phyloP scores from a whole-genome alignment of 2,797 vertebrate genomes.

The Champsocephalus esox region DNA sequence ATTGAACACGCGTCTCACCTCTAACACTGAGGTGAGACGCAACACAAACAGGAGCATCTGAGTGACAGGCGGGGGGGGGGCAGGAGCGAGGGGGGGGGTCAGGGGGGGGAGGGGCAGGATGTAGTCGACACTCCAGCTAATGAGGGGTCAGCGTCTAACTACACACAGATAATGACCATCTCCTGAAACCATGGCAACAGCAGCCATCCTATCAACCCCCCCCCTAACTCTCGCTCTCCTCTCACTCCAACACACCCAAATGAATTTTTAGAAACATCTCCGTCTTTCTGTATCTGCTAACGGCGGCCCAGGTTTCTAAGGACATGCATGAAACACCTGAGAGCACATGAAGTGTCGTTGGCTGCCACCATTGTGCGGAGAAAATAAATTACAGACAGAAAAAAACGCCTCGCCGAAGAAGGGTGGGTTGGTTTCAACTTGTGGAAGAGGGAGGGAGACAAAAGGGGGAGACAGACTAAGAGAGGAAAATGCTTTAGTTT shows the following conservation, averaged over 20 bases:
- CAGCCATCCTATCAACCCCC: constrained; percentile 60
- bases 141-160: constrained; percentile 84
- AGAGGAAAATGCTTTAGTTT: too few species aligned
- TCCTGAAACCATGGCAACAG: constrained; percentile 87
- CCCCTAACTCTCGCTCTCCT: constrained; percentile 45
- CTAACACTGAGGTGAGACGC: too few species aligned
- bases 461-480: too few species aligned
- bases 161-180: constrained; percentile 84
- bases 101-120: constrained; percentile 62
- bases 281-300: too few species aligned
- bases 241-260: constrained; percentile 54
- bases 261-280: constrained; percentile 43
- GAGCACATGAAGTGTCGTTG: constrained; percentile 79
- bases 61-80: constrained; percentile 63
- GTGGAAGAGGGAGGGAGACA: constrained; percentile 24
- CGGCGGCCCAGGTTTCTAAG: constrained; percentile 45
- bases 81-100: constrained; percentile 36
- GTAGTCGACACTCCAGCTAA: constrained; percentile 85
- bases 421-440: constrained; percentile 46
- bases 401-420: constrained; percentile 59
- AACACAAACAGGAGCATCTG: constrained; percentile 18
- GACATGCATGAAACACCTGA: constrained; percentile 78
- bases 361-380: constrained; percentile 62
- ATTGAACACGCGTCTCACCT: neutral
- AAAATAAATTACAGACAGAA: constrained; percentile 69